phyloP scores from a whole-genome alignment of 2,888 invertebrate species.

The Orthosia gracilis region DNA sequence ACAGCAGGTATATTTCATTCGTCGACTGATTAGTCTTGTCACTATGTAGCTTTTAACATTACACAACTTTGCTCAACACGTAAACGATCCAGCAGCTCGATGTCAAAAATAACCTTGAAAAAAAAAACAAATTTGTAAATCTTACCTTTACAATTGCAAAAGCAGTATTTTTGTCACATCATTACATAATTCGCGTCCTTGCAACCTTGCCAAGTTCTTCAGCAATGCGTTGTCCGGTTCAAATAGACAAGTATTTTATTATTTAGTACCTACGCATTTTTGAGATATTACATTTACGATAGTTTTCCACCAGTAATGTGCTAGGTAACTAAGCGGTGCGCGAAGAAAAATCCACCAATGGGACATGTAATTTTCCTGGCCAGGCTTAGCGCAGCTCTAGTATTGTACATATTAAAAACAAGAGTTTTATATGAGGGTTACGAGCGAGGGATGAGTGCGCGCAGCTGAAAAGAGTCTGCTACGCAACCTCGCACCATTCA shows the following conservation, averaged over 20 bases:
- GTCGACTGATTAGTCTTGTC: neutral
- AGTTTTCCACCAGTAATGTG: neutral
- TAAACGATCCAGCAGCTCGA: constrained; percentile 20
- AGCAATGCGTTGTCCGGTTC: constrained; percentile 72
- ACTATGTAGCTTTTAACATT: neutral
- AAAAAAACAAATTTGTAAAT: constrained; percentile 37
- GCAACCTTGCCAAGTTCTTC: constrained; percentile 82
- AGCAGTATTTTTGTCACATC: constrained; percentile 60
- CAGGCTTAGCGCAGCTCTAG: neutral
- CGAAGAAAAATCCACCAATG: neutral
- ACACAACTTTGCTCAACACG: neutral
- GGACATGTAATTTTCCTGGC: neutral
- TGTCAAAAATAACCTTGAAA: constrained; percentile 55
- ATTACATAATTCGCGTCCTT: constrained; percentile 77
- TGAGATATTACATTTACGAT: constrained; percentile 59
- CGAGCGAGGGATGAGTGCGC: neutral
- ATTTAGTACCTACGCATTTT: constrained; percentile 74
- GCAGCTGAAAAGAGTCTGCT: neutral
- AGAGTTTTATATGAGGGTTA: neutral
- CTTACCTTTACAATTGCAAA: constrained; percentile 61
- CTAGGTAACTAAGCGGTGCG: neutral
- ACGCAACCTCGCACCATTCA: neutral
- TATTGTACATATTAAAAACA: neutral
- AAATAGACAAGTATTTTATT: constrained; percentile 71
- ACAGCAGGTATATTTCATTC: neutral